phyloP scores from a whole-genome alignment of 2,797 vertebrate genomes.

The Coilia nasus region DNA sequence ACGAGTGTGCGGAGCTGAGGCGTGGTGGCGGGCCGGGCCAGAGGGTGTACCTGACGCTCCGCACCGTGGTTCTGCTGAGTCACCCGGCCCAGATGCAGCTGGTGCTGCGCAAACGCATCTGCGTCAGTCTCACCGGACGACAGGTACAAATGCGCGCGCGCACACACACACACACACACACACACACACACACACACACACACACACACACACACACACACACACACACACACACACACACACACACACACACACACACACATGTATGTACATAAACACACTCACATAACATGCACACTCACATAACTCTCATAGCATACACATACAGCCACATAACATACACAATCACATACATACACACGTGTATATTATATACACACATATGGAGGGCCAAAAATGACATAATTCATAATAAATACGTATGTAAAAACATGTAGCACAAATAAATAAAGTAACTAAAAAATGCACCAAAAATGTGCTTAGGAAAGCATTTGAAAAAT shows the following conservation, averaged over 20 bases:
- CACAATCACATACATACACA: too few relatives aligned
- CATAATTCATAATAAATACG: too few relatives aligned
- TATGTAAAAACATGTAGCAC: too few relatives aligned
- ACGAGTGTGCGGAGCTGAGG: conserved; percentile 89
- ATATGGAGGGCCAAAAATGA: too few relatives aligned
- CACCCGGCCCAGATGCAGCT: conserved; percentile 95
- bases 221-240: neutral
- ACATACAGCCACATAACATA: too few relatives aligned
- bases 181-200: neutral
- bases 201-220: neutral
- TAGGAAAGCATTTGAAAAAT: too few relatives aligned
- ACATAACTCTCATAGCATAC: too few relatives aligned
- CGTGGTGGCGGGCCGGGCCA: conserved; percentile 84
- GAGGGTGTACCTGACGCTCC: conserved; percentile 88
- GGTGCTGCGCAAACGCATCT: conserved; percentile 91
- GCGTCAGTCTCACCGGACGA: conserved; percentile 82
- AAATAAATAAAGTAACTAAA: too few relatives aligned
- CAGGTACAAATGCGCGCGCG: conserved; percentile 61
- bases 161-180: neutral
- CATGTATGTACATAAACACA: too few relatives aligned
- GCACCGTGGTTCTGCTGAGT: conserved; percentile 90
- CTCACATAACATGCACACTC: too few relatives aligned
- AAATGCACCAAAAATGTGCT: too few relatives aligned
- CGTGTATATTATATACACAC: too few relatives aligned
- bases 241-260: neutral